Evolutionary conservation across 1,140 invertebrate species (phyloP).

Genomic region (Polypedilum vanderplanki): DNA sequence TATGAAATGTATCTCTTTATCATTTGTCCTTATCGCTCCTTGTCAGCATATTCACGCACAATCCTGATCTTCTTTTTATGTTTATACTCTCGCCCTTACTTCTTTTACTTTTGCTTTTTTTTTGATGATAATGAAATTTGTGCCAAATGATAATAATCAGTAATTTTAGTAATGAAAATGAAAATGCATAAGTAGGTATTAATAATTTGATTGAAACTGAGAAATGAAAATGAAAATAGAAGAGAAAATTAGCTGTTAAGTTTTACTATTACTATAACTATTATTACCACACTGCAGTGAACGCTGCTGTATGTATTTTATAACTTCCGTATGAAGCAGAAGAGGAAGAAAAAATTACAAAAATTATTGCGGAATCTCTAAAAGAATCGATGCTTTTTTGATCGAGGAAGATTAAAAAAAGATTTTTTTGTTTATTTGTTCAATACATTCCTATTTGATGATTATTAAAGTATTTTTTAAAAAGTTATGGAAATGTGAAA

Average conservation of each 20-base stretch:
- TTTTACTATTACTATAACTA: neutral
- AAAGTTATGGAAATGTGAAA: too few relatives aligned
- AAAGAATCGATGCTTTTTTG: too few relatives aligned
- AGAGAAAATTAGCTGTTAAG: constrained; percentile 6
- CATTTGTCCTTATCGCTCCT: neutral
- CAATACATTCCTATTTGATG: too few relatives aligned
- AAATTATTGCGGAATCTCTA: too few relatives aligned
- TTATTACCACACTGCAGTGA: neutral
- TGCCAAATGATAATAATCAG: constrained; percentile 15
- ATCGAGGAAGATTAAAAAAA: too few relatives aligned
- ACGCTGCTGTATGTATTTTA: neutral
- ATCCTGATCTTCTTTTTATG: neutral
- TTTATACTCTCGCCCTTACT: neutral
- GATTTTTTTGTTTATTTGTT: too few relatives aligned
- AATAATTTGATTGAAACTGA: neutral
- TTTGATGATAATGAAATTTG: constrained; percentile 19
- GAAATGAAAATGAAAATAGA: neutral
- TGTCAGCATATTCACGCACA: neutral
- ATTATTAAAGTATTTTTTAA: too few relatives aligned
- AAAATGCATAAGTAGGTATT: constrained; percentile 13
- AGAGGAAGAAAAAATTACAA: neutral
- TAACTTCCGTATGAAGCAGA: neutral
- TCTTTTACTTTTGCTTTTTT: neutral
- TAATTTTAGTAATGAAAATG: neutral
- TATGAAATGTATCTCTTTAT: constrained; percentile 34